Conservation (phyloP, 2,797 vertebrate species). For the Lepus townsendii region DNA sequence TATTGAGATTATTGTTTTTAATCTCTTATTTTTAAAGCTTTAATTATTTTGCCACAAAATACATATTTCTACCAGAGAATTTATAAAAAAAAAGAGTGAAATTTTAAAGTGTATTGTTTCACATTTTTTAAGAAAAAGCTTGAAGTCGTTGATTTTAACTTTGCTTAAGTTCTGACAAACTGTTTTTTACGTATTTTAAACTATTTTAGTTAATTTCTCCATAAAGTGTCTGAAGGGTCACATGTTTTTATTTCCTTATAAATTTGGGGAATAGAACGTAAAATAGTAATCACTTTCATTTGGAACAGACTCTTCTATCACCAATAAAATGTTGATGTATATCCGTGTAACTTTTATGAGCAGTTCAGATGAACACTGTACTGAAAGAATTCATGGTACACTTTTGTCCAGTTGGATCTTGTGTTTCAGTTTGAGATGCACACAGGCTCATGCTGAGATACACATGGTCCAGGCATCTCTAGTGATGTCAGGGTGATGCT, state of each 20-base stretch:
- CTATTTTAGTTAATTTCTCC: slow-evolving; percentile 64
- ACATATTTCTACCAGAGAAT: background rate
- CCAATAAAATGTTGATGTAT: slow-evolving; percentile 66
- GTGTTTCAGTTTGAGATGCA: too few relatives aligned
- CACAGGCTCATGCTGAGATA: too few relatives aligned
- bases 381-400: background rate
- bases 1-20: background rate
- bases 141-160: slow-evolving; percentile 13
- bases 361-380: background rate
- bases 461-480: slow-evolving; percentile 21
- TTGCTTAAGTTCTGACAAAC: slow-evolving; percentile 40
- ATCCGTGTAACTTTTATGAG: slow-evolving; percentile 51
- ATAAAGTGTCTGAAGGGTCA: slow-evolving; percentile 49
- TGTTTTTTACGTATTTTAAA: slow-evolving; percentile 63
- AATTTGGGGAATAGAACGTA: slow-evolving; percentile 69
- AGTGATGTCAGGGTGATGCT: background rate
- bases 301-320: slow-evolving; percentile 40
- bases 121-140: background rate
- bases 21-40: slow-evolving; percentile 16
- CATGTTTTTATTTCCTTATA: slow-evolving; percentile 71
- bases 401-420: too few relatives aligned
- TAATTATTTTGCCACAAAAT: slow-evolving; percentile 20
- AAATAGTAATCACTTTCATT: slow-evolving; percentile 69
- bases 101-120: slow-evolving; percentile 38
- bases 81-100: background rate